Percentiles rank a stretch among this genome's conserved stretches.
Conservation (phyloP, 2,113 vertebrate genomes). For the Eonycteris spelaea region DNA sequence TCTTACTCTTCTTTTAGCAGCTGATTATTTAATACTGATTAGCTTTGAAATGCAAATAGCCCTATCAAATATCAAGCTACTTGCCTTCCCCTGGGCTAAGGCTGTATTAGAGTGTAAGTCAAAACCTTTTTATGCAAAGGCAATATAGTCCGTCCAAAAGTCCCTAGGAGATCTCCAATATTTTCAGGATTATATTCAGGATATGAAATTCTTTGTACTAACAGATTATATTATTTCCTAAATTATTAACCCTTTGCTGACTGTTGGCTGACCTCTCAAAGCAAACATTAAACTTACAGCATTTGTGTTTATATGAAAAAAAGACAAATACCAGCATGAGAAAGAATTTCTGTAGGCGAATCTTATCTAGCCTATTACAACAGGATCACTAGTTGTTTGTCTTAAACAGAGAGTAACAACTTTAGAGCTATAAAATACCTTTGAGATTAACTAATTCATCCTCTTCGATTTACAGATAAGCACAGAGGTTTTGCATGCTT, state of each 20-base stretch:
- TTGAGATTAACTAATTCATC: constrained; percentile 5
- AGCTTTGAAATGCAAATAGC: constrained; percentile 71
- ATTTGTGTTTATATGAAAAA: neutral
- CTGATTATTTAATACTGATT: constrained; percentile 52
- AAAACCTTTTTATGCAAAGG: constrained; percentile 45
- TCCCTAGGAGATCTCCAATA: neutral
- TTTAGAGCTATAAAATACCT: neutral
- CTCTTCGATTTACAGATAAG: constrained; percentile 31
- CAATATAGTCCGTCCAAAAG: constrained; percentile 11
- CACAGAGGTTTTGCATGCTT: neutral
- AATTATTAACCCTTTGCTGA: constrained; percentile 24
- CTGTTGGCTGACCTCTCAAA: constrained; percentile 26
- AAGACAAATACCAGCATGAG: neutral
- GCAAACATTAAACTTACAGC: neutral
- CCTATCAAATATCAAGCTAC: constrained; percentile 47
- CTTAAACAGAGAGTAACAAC: constrained; percentile 13
- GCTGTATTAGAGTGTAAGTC: neutral
- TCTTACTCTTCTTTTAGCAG: constrained; percentile 57
- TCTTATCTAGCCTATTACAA: neutral
- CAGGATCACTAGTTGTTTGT: neutral
- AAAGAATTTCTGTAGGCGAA: neutral
- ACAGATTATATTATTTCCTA: neutral
- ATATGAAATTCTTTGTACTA: constrained; percentile 53
- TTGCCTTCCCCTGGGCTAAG: neutral
- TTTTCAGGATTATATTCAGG: constrained; percentile 55